Conservation (phyloP, 2,797 vertebrate genomes). For the Tapirus indicus region DNA sequence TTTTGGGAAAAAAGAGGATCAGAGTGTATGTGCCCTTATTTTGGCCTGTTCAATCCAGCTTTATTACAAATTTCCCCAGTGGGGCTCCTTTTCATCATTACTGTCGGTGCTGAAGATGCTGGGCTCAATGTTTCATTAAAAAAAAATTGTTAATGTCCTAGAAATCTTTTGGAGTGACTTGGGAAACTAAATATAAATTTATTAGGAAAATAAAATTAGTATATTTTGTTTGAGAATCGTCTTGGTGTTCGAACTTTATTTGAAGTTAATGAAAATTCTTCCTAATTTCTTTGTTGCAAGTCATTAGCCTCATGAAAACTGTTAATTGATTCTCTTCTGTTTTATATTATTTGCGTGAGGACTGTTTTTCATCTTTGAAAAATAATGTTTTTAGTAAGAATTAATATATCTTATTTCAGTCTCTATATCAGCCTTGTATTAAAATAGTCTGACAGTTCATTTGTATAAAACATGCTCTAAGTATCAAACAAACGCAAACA, state of each 20-base stretch:
- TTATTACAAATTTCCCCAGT: rapidly evolving
- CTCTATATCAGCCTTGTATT: background rate
- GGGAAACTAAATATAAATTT: background rate
- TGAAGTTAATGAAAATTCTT: background rate
- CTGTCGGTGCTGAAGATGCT: background rate
- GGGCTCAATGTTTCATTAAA: background rate
- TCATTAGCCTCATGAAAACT: background rate
- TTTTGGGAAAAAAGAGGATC: rapidly evolving
- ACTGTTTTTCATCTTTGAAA: background rate
- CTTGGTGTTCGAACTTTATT: background rate
- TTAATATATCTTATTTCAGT: background rate
- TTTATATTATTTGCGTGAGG: background rate
- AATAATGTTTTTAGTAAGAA: background rate
- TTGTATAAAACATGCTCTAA: background rate
- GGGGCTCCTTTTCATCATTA: background rate
- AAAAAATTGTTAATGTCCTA: background rate
- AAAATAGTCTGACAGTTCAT: background rate
- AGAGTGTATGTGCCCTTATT: rapidly evolving
- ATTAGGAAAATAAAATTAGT: background rate
- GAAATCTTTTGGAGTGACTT: background rate
- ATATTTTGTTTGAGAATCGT: background rate
- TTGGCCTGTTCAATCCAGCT: too few relatives aligned
- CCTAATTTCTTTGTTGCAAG: background rate
- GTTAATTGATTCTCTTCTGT: background rate
- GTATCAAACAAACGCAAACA: background rate